Conservation (phyloP, 2,797 vertebrate species). For the Pelodytes ibericus region DNA sequence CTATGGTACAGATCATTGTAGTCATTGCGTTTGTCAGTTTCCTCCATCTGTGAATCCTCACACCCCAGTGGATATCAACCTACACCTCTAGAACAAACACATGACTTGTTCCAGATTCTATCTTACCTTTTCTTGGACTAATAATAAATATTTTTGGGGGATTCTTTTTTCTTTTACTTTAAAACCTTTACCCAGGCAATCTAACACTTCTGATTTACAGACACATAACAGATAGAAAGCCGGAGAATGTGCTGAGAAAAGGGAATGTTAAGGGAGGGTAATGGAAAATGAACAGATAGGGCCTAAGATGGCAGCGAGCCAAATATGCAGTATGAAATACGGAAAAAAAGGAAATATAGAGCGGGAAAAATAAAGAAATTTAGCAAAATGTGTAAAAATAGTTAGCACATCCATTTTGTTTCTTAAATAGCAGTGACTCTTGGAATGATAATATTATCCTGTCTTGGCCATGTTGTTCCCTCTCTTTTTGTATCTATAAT, state of each 20-base stretch:
- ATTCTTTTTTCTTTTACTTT: no score
- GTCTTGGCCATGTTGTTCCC: no score
- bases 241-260: neutral
- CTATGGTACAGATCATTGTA: neutral
- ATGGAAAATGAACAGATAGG: neutral
- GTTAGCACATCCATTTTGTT: neutral
- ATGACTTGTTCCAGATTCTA: neutral
- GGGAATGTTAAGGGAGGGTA: neutral
- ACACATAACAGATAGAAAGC: neutral
- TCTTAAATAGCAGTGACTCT: neutral
- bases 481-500: no score
- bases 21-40: neutral
- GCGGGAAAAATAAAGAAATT: no score
- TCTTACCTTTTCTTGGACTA: neutral
- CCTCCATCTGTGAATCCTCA: neutral
- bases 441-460: neutral
- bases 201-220: neutral
- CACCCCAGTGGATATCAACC: neutral
- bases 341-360: no score
- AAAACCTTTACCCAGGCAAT: neutral
- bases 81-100: neutral
- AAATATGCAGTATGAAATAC: no score
- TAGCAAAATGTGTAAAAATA: neutral
- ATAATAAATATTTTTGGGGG: no score
- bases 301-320: neutral